Evolutionary conservation across 2,888 invertebrate genomes (phyloP).

Genomic region (Amphipyra berbera): DNA sequence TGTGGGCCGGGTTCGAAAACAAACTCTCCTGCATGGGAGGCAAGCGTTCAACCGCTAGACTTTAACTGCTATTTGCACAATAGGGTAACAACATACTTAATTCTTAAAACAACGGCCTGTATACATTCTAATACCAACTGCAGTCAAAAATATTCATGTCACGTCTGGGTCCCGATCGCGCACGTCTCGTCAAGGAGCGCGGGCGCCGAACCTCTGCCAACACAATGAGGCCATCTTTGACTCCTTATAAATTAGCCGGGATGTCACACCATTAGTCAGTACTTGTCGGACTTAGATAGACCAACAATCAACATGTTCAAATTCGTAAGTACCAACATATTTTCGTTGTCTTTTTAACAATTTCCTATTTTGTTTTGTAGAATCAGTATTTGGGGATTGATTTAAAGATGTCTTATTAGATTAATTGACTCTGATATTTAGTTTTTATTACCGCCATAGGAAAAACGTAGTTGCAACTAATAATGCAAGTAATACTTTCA

Average conservation of each 20-base stretch:
- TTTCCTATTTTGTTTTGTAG: not conserved
- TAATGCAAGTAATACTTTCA: too few species aligned
- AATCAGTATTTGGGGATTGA: not conserved
- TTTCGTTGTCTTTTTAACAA: not conserved
- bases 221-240: conserved; percentile 78
- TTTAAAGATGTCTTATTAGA: too few species aligned
- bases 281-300: conserved; percentile 68
- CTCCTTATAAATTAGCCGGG: conserved; percentile 81
- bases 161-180: conserved; percentile 74
- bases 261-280: conserved; percentile 73
- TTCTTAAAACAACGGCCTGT: conserved; percentile 68
- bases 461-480: too few species aligned
- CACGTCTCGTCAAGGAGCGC: conserved; percentile 78
- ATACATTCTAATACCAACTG: conserved; percentile 48
- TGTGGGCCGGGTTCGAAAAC: too few species aligned
- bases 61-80: too few species aligned
- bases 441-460: too few species aligned
- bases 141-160: conserved; percentile 77
- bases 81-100: not conserved
- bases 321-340: conserved; percentile 77
- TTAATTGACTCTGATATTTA: too few species aligned
- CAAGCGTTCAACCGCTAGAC: too few species aligned
- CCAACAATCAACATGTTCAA: conserved; percentile 86
- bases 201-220: conserved; percentile 79
- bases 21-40: too few species aligned